phyloP scores from a whole-genome alignment of 1,140 invertebrate genomes.

The Aphidius ervi region DNA sequence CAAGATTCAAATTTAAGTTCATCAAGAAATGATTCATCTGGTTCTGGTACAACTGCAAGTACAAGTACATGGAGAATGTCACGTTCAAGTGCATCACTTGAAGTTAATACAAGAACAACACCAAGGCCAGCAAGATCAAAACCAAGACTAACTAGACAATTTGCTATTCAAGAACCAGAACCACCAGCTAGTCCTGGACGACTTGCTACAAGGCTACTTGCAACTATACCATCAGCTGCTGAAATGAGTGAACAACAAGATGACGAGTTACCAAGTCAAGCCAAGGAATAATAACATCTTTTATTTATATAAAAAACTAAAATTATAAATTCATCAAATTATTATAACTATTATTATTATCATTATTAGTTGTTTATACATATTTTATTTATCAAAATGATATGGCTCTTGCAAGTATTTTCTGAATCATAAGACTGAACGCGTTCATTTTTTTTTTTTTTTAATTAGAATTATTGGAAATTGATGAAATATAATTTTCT shows the following conservation, averaged over 20 bases:
- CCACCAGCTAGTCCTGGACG: slow-evolving; percentile 61
- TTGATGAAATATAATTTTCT: too few species aligned
- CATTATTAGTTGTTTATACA: background rate
- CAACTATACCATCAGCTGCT: slow-evolving; percentile 77
- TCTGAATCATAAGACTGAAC: slow-evolving; percentile 27
- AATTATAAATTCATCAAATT: background rate
- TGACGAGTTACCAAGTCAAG: slow-evolving; percentile 50
- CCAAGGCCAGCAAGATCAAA: slow-evolving; percentile 50
- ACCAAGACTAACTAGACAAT: slow-evolving; percentile 70
- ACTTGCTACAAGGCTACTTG: slow-evolving; percentile 65
- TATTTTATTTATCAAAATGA: background rate
- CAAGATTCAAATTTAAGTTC: slow-evolving; percentile 86
- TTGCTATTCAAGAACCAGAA: slow-evolving; percentile 67
- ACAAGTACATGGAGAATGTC: slow-evolving; percentile 82
- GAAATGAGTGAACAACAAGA: slow-evolving; percentile 73
- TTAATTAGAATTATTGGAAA: too few species aligned
- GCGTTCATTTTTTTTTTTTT: slow-evolving; percentile 11
- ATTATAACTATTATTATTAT: background rate
- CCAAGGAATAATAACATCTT: slow-evolving; percentile 24
- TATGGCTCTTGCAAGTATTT: slow-evolving; percentile 15
- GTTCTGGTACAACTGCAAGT: slow-evolving; percentile 77
- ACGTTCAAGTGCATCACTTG: slow-evolving; percentile 64
- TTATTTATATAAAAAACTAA: background rate
- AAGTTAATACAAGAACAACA: slow-evolving; percentile 34
- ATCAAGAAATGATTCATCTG: slow-evolving; percentile 83